Evolutionary conservation across 2,888 invertebrate genomes (phyloP), one percentile per base, ranked within the genome.

Genomic region (Acleris literana): DNA sequence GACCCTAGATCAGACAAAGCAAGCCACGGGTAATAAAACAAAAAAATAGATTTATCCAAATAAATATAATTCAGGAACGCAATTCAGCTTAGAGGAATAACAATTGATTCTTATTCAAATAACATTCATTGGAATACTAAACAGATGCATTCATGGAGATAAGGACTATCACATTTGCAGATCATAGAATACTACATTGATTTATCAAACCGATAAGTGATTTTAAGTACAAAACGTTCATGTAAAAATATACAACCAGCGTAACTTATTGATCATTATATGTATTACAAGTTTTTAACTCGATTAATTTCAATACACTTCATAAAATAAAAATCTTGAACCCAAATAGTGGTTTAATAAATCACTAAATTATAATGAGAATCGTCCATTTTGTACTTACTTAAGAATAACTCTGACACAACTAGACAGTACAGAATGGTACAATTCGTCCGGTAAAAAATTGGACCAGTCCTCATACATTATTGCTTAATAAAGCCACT

Each of bases 21-120:
- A 49, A 11, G 18, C 7, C n/a, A n/a, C 29, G 16, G 22, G 25
- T 13, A 53, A 17, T 64, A 54, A 22, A 51, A 51, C n/a, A 53
- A 3, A 17, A 52, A 29, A 18, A 16, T 39, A 5, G 6, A n/a
- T 66, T 57, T 62, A 66, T 62, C 56, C 46, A 66, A 66, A 66
- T 66, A 66, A 66, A 66, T 66, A 66, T 66, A 66, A 66, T 66
- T 56, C 62, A 61, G 62, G 66, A 66, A 66, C 62, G 61, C 66
- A 66, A 62, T 66, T 52, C 39, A 57, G 66, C 53, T 62, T 57
- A 57, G 48, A 57, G 52, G 48, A 52, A 61, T 62, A 66, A 66
- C 66, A 66, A 62, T 64, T 53, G 48, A 29, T 61, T 25, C 29
- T 58, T 58, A 48, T 53, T 57, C 18, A 46, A 61, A 43, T 56